These are phyloP conservation scores for Danio kyathit DNA, from an alignment of 2,797 vertebrate genomes.

Conservation along the genomic window DNA sequence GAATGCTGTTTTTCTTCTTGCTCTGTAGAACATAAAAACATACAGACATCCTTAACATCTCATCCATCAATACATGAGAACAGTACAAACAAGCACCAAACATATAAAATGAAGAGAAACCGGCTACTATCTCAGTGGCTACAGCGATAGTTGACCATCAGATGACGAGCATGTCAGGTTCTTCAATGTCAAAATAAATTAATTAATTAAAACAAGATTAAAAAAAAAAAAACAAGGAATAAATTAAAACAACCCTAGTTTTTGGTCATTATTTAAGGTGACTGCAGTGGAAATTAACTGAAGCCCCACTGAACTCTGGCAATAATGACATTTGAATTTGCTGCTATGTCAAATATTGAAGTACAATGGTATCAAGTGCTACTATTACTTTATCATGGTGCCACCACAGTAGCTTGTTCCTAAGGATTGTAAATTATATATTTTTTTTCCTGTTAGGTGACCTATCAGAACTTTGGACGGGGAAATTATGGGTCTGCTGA, in stretches of 20 bases:
- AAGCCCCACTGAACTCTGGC: not conserved
- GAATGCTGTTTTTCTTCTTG: too few species aligned
- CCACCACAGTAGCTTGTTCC: not conserved
- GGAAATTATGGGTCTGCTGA: slow-evolving; percentile 85
- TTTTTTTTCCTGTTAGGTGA: slow-evolving; percentile 76
- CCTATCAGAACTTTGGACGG: slow-evolving; percentile 94
- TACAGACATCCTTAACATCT: too few species aligned
- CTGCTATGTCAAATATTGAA: not conserved
- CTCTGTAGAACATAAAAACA: too few species aligned
- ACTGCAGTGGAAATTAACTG: not conserved
- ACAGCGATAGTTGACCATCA: too few species aligned
- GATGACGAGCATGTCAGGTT: not conserved
- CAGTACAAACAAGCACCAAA: too few species aligned
- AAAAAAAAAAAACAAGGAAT: too few species aligned
- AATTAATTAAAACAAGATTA: too few species aligned
- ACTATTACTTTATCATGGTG: not conserved
- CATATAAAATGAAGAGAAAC: too few species aligned
- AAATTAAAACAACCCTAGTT: not conserved
- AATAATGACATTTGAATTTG: too few species aligned
- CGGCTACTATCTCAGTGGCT: too few species aligned
- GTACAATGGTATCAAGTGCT: not conserved
- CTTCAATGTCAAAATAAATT: not conserved
- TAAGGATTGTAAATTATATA: not conserved
- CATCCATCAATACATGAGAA: too few species aligned
- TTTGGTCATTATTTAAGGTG: not conserved